Percentiles rank a stretch among this genome's conserved stretches.
phyloP scores from a whole-genome alignment of 2,888 invertebrate species.

The Aspidapion aeneum region DNA sequence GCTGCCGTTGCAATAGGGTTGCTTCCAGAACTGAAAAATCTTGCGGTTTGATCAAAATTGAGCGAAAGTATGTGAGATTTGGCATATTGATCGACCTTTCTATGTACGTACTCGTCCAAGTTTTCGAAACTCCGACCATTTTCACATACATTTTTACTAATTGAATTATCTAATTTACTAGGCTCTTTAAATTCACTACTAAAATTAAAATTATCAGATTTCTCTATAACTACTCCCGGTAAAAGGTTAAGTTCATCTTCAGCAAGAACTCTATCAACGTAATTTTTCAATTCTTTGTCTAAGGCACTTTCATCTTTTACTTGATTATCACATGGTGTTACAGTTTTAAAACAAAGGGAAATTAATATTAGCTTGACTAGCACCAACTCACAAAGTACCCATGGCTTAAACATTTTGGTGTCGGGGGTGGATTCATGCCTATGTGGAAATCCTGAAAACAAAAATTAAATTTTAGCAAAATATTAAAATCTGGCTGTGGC shows the following conservation, averaged over 20 bases:
- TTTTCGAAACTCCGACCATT: slow-evolving; percentile 45
- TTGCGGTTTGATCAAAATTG: slow-evolving; percentile 63
- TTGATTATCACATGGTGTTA: slow-evolving; percentile 28
- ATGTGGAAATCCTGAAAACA: slow-evolving; percentile 15
- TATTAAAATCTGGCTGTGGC: too few species aligned
- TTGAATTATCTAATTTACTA: slow-evolving; percentile 22
- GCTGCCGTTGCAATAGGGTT: slow-evolving; percentile 12
- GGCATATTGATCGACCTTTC: slow-evolving; percentile 57
- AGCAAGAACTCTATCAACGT: slow-evolving; percentile 56
- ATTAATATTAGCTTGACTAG: slow-evolving; percentile 30
- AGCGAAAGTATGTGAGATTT: slow-evolving; percentile 61
- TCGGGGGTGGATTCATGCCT: slow-evolving; percentile 19
- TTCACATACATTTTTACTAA: slow-evolving; percentile 36
- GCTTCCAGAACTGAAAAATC: slow-evolving; percentile 48
- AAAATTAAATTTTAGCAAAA: too few species aligned
- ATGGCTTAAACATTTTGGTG: slow-evolving; percentile 34
- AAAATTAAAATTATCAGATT: slow-evolving; percentile 23
- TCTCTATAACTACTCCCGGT: slow-evolving; percentile 56
- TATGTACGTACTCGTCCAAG: slow-evolving; percentile 54
- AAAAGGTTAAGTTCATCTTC: slow-evolving; percentile 56
- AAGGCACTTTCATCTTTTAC: slow-evolving; percentile 40
- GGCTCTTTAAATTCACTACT: slow-evolving; percentile 4
- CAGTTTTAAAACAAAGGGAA: slow-evolving; percentile 26
- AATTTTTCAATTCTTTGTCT: slow-evolving; percentile 53
- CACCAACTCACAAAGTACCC: slow-evolving; percentile 34